phyloP scores from a whole-genome alignment of 2,113 vertebrate genomes.

The Melanerpes aurifrons region DNA sequence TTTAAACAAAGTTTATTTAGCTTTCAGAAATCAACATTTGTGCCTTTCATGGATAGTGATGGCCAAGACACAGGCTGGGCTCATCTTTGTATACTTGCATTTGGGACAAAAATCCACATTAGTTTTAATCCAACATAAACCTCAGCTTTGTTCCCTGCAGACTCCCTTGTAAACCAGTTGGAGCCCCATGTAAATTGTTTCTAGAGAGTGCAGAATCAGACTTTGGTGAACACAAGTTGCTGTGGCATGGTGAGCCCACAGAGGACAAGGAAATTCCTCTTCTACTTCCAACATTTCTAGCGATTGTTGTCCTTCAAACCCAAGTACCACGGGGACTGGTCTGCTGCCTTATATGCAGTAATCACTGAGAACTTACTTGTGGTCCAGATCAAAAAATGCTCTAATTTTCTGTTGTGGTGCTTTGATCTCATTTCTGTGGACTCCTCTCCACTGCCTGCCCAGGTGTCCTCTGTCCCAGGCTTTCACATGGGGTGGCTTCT shows the following conservation, averaged over 20 bases:
- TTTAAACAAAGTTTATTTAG: not conserved
- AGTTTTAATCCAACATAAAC: not conserved
- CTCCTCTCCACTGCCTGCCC: not conserved
- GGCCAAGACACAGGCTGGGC: not conserved
- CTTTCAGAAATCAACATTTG: not conserved
- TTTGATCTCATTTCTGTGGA: not conserved
- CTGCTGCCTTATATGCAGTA: not conserved
- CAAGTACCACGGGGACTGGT: accelerated
- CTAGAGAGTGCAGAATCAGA: not conserved
- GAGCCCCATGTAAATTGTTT: not conserved
- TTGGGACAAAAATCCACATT: not conserved
- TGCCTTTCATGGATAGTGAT: not conserved
- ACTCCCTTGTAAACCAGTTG: not conserved
- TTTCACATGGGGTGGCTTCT: not conserved
- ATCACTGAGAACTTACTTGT: not conserved
- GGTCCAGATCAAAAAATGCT: not conserved
- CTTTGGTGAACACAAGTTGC: not conserved
- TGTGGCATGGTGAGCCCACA: accelerated
- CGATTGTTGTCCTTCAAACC: not conserved
- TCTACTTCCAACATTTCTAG: not conserved
- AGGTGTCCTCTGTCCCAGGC: not conserved
- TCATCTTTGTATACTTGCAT: not conserved
- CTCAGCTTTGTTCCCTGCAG: not conserved
- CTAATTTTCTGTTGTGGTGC: not conserved
- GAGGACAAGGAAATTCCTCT: not conserved